A percentile compares a stretch with the other conserved stretches of the same genome.
Conservation (phyloP, 2,113 vertebrate species). For the Thamnaconus septentrionalis region DNA sequence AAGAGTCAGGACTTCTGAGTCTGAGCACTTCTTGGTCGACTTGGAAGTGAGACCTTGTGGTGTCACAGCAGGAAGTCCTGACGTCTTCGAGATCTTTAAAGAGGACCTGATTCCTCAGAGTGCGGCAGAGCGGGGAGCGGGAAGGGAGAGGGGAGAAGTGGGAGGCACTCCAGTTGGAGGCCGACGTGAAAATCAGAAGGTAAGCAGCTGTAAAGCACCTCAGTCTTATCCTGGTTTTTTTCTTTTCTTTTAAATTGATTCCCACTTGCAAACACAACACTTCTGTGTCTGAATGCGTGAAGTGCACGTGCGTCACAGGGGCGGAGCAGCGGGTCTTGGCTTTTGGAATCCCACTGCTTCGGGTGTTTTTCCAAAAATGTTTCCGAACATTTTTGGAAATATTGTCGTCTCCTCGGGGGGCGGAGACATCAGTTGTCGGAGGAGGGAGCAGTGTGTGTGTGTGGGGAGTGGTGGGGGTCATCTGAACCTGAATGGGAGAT, state of each 20-base stretch:
- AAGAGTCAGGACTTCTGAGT: constrained; percentile 13
- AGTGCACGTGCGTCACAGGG: too few relatives aligned
- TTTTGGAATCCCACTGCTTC: too few relatives aligned
- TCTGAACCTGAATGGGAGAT: too few relatives aligned
- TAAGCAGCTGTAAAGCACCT: constrained; percentile 14
- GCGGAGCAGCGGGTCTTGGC: too few relatives aligned
- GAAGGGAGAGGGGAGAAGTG: neutral
- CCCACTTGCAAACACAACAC: constrained; percentile 39
- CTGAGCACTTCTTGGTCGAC: constrained; percentile 9
- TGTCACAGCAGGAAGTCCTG: constrained; percentile 58
- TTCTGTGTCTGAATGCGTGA: constrained; percentile 5
- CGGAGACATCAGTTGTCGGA: too few relatives aligned
- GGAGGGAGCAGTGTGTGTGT: too few relatives aligned
- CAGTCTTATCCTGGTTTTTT: neutral
- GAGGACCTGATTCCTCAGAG: constrained; percentile 51
- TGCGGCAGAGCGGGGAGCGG: too few relatives aligned
- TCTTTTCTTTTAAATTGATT: neutral
- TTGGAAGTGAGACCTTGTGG: constrained; percentile 46
- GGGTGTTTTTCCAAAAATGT: too few relatives aligned
- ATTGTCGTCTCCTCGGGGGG: too few relatives aligned
- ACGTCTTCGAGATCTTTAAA: constrained; percentile 21
- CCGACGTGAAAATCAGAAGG: constrained; percentile 50
- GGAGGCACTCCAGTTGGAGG: neutral
- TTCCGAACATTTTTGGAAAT: too few relatives aligned
- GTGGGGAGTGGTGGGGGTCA: too few relatives aligned